phyloP scores from a whole-genome alignment of 1,140 invertebrate species.

The Drosophila biarmipes region DNA sequence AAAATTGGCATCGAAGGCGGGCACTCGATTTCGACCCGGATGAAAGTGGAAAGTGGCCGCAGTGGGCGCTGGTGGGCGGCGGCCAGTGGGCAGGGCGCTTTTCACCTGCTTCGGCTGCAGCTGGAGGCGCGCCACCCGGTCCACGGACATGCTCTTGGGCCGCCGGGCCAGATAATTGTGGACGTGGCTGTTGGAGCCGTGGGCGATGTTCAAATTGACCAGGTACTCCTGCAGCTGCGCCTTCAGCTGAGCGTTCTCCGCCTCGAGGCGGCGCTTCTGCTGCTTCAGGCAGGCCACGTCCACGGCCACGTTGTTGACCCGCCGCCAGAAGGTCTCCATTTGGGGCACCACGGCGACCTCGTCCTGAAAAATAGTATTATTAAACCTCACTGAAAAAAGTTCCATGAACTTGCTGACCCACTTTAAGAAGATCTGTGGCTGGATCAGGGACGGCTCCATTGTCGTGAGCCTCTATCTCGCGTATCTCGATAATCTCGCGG shows the following conservation, averaged over 20 bases:
- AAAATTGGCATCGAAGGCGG: constrained; percentile 67
- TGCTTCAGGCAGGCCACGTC: constrained; percentile 76
- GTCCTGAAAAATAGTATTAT: constrained; percentile 15
- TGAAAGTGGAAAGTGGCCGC: constrained; percentile 17
- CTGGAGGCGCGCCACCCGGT: constrained; percentile 62
- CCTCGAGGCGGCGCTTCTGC: constrained; percentile 66
- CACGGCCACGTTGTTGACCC: constrained; percentile 77
- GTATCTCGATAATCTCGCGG: constrained; percentile 60
- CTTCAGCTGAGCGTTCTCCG: constrained; percentile 69
- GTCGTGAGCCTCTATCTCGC: constrained; percentile 24
- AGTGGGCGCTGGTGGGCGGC: constrained; percentile 32
- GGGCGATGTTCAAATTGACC: constrained; percentile 71
- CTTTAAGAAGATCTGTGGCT: constrained; percentile 51
- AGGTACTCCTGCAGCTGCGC: constrained; percentile 72
- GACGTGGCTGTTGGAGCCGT: constrained; percentile 73
- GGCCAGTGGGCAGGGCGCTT: constrained; percentile 52
- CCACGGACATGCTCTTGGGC: constrained; percentile 82
- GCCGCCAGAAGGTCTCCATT: constrained; percentile 82
- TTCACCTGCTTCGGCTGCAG: constrained; percentile 64
- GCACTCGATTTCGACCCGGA: constrained; percentile 13
- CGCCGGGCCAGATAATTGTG: constrained; percentile 71
- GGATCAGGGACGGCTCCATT: neutral
- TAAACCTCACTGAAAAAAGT: neutral
- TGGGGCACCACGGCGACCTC: constrained; percentile 57
- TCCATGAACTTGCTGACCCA: constrained; percentile 4